Evolutionary conservation across 2,113 vertebrate species (phyloP).

Genomic region (Cercocebus atys): DNA sequence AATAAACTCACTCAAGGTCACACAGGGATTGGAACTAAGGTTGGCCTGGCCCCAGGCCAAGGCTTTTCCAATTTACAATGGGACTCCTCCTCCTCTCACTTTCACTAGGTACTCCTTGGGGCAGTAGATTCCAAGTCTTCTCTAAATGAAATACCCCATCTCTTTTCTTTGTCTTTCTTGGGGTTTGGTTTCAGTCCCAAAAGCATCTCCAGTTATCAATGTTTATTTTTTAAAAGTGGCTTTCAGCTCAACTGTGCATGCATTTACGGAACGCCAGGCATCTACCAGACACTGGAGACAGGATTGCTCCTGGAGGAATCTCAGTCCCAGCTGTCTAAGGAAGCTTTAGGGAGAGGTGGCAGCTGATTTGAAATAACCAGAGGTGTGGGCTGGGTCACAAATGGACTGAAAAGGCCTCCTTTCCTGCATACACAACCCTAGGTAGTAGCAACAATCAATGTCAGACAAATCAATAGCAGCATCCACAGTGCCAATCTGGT

Average conservation of each 20-base stretch:
- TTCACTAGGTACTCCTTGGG: background rate
- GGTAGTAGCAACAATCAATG: background rate
- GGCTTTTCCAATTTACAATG: background rate
- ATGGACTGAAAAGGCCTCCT: background rate
- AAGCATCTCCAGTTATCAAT: accelerated
- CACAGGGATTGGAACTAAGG: background rate
- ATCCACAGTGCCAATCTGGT: accelerated
- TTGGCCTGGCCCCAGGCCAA: background rate
- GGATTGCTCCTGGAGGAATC: background rate
- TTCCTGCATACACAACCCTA: accelerated
- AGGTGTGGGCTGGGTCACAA: no score
- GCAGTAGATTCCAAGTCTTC: accelerated
- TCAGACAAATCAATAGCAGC: background rate
- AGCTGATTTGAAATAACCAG: background rate
- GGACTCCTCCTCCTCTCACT: no score
- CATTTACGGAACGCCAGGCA: background rate
- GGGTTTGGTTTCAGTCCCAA: background rate
- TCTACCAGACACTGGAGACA: background rate
- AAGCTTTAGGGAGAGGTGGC: background rate
- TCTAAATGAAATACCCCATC: background rate
- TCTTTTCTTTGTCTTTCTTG: background rate
- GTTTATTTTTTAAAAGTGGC: background rate
- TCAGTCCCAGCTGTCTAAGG: background rate
- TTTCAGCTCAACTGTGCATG: background rate
- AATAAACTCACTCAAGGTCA: background rate